These are phyloP conservation scores for Macaca fascicularis DNA, from an alignment of 2,113 vertebrate genomes.

Conservation along the genomic window DNA sequence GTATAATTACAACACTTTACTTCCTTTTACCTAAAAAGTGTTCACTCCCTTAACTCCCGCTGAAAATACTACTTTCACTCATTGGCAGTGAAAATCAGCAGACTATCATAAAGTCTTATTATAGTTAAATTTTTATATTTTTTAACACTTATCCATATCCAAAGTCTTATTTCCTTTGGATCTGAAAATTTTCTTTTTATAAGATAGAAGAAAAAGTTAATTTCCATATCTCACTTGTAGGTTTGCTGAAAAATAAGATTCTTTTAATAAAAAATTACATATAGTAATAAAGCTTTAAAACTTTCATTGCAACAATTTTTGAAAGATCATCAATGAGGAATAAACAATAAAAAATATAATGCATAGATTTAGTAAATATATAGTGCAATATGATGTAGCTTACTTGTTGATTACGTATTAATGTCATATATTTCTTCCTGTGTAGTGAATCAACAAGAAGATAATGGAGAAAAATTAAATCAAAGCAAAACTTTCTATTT, in stretches of 20 bases:
- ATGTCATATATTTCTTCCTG: background rate
- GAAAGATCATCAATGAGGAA: background rate
- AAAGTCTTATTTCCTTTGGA: background rate
- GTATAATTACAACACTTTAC: background rate
- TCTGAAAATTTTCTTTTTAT: slow-evolving; percentile 45
- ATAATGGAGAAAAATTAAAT: background rate
- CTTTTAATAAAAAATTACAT: slow-evolving; percentile 22
- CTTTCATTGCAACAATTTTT: background rate
- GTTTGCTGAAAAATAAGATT: background rate
- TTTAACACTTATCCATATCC: background rate
- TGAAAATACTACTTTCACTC: slow-evolving; percentile 11
- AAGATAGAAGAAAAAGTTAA: slow-evolving; percentile 35
- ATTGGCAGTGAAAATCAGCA: slow-evolving; percentile 31
- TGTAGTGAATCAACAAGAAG: background rate
- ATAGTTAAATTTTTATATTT: background rate
- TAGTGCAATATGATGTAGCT: background rate
- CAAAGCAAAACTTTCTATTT: background rate
- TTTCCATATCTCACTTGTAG: slow-evolving; percentile 21
- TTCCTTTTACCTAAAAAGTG: background rate
- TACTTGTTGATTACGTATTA: background rate
- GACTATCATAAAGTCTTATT: background rate
- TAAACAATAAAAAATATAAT: background rate
- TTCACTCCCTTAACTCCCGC: background rate
- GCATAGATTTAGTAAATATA: background rate
- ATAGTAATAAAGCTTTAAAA: background rate